Evolutionary conservation across 2,888 invertebrate species (phyloP).

Genomic region (Oxyteleia sp.): DNA sequence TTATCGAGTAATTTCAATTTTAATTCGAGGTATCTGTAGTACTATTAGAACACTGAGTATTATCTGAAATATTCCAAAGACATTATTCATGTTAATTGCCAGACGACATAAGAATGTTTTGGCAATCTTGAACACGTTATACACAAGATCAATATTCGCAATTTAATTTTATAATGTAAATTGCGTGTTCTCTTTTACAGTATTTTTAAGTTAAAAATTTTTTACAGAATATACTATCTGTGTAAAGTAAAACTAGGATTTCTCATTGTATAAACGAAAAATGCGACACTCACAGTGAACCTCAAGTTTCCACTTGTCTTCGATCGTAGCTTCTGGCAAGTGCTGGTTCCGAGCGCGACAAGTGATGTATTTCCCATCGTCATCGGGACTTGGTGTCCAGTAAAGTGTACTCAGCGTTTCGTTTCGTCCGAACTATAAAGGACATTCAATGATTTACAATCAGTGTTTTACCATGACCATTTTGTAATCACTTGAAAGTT

Average conservation of each 20-base stretch:
- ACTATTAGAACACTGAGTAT: conserved; percentile 16
- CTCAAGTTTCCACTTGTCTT: conserved; percentile 95
- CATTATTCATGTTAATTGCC: conserved; percentile 19
- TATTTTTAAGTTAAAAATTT: background rate
- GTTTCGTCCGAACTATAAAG: conserved; percentile 81
- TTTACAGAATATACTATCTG: no score
- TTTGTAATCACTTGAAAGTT: conserved; percentile 32
- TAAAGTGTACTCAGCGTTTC: conserved; percentile 89
- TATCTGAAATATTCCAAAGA: conserved; percentile 20
- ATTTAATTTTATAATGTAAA: background rate
- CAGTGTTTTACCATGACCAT: conserved; percentile 14
- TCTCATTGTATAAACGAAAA: background rate
- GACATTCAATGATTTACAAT: conserved; percentile 55
- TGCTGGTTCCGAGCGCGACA: conserved; percentile 96
- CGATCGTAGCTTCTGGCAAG: conserved; percentile 94
- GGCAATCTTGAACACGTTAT: background rate
- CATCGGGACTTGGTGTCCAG: conserved; percentile 94
- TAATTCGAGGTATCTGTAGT: conserved; percentile 6
- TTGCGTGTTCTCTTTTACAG: background rate
- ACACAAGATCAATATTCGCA: background rate
- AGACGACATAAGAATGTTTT: background rate
- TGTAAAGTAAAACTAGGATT: background rate
- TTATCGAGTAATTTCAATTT: conserved; percentile 20
- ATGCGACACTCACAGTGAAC: conserved; percentile 94
- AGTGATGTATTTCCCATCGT: conserved; percentile 96